A percentile compares a stretch with the other conserved stretches of the same genome.
Evolutionary conservation across 2,113 vertebrate species (phyloP).

Genomic region (Vulpes lagopus): DNA sequence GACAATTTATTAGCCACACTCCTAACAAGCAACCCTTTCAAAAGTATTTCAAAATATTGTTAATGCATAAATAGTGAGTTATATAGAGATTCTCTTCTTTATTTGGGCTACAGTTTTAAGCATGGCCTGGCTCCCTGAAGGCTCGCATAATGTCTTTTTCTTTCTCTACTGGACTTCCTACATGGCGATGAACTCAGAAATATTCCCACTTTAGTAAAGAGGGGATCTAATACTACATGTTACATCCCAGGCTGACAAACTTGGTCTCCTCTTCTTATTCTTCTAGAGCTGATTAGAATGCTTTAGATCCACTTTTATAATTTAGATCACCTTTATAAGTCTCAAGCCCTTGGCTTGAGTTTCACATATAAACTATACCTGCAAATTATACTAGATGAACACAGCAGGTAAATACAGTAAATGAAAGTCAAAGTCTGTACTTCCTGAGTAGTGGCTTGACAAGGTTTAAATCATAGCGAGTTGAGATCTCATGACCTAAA

Average conservation of each 20-base stretch:
- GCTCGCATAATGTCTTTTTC: not conserved
- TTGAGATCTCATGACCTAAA: not conserved
- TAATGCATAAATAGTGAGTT: not conserved
- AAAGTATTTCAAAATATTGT: not conserved
- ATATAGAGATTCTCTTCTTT: not conserved
- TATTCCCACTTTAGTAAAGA: not conserved
- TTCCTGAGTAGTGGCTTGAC: not conserved
- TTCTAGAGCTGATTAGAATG: not conserved
- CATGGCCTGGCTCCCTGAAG: not conserved
- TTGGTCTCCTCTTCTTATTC: not conserved
- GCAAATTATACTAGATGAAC: not conserved
- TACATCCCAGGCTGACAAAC: rapidly evolving
- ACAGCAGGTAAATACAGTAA: too few species aligned
- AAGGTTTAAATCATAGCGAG: not conserved
- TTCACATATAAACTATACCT: not conserved
- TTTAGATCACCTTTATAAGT: not conserved
- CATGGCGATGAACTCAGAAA: not conserved
- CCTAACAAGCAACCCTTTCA: not conserved
- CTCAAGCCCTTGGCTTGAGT: not conserved
- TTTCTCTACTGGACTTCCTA: not conserved
- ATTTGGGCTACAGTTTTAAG: not conserved
- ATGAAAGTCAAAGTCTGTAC: not conserved
- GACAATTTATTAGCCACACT: not conserved
- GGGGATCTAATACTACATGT: not conserved
- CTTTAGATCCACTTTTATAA: not conserved